Evolutionary conservation across 2,888 invertebrate genomes (phyloP), one percentile per base, ranked within the genome.

Genomic region (Amphimallon solstitiale): DNA sequence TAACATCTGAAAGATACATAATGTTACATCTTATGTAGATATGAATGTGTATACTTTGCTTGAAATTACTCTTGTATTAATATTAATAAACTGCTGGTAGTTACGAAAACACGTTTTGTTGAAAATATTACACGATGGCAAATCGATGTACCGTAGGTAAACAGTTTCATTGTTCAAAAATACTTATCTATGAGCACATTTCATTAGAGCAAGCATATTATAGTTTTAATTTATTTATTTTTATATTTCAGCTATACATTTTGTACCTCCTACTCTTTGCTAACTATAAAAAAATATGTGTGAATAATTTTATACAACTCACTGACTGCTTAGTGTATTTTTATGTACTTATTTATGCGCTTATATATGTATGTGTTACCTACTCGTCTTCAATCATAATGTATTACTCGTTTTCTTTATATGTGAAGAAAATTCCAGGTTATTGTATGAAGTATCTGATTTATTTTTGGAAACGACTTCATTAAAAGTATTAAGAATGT

Each of bases 211-310:
- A 63, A 66, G 62, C 54, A 34, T 62, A 56, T 69, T 54, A 40
- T 63, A 56, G 59, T 66, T 72, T 72, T 74, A 72, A 71, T 70
- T 65, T 71, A 65, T 69, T 68, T 74, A 37, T 76, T 78, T 79
- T 75, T 75, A 76, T 78, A 78, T 79, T 80, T 79, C 80, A 80
- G 79, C 79, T 54, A 75, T 79, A 76, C 77, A 78, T 78, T 73
- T 73, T 69, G 74, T 76, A 74, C 74, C 77, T 74, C 76, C 75
- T 73, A 76, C 71, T 69, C 73, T 73, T 75, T 76, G 79, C 77
- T 79, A 77, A 76, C 56, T 38, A 29, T 15, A 21, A 40, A 23
- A 23, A 29, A 29, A 2, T 59, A 43, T 59, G 56, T 59, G 56
- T 43, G 29, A 29, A 43, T 59, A 43, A 59, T 43, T 59, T 59